Base-by-base conservation (phyloP, 2,797 vertebrate genomes). In the Kryptopterus vitreolus region DNA sequence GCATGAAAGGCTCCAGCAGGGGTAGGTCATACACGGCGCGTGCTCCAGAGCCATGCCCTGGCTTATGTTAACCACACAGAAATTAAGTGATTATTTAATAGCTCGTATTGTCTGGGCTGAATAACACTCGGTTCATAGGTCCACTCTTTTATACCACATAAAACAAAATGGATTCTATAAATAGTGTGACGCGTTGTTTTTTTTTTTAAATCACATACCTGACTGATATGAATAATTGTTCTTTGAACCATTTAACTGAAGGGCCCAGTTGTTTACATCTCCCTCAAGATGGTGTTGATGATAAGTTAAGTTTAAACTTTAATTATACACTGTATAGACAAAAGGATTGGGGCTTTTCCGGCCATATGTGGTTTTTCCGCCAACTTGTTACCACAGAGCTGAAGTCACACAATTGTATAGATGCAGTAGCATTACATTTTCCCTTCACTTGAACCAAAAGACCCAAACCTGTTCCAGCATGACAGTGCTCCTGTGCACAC, bases 1-100 rank as follows among this genome's bases (percentile, higher is more conserved):
- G 89, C 84, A 85, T 86, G 82, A 89, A 90, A 91, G 88, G 86
- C 86, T 91, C 84, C 89, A 91, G 88, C 86, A 81, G 90, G n/a
- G 87, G 85, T 82, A 72, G 79, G 78, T 86, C 63, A 15, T 65
- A 46, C 85, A 79, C 18, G 77, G 78, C 79, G 79, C 80, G 81
- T 81, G 82, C 82, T 55, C 52, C 18, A 8, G 59, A 79, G 83
- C 20, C 53, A 82, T 88, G 86, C 86, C 52, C 81, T 85, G 84
- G 84, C 75, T 86, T 83, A 82, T 82, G 81, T 83, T 91, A 86
- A 91, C 31, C 9, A 70, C 20, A 71, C 78, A 57, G 76, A 76
- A 86, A 76, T 59, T 63, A 26, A 59, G 58, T 22, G 15, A 58
- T 58, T 80, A 59, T 77, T 55, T 24, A 71, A 62, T 24, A 59